A percentile compares a stretch with the other conserved stretches of the same genome.
Evolutionary conservation across 2,797 vertebrate genomes (phyloP).

Genomic region (Urophycis tenuis): DNA sequence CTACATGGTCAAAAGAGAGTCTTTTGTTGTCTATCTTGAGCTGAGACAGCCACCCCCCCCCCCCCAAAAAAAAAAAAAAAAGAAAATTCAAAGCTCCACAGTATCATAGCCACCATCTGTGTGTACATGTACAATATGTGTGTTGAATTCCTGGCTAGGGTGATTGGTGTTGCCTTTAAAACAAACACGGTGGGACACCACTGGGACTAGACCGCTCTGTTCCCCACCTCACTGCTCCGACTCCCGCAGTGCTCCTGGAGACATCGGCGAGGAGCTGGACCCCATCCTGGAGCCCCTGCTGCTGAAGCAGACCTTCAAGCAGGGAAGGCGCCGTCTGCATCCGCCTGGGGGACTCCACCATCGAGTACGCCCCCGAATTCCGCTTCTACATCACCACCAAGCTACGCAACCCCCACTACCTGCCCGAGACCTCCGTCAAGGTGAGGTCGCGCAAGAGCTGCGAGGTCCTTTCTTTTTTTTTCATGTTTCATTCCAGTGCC

Average conservation of each 20-base stretch:
- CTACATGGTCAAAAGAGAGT: too few species aligned
- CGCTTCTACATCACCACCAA: constrained; percentile 89
- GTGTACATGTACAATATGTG: neutral
- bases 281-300: constrained; percentile 84
- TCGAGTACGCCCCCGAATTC: constrained; percentile 81
- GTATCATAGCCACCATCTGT: neutral
- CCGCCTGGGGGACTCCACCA: constrained; percentile 79
- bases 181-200: too few species aligned
- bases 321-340: constrained; percentile 77
- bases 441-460: constrained; percentile 43
- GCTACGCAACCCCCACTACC: constrained; percentile 84
- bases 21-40: too few species aligned
- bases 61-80: too few species aligned
- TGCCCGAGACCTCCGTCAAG: constrained; percentile 85
- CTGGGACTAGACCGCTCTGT: neutral
- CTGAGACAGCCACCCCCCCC: too few species aligned
- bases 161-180: neutral
- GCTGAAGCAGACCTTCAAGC: constrained; percentile 86
- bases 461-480: neutral
- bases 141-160: neutral
- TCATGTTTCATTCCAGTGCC: constrained; percentile 23
- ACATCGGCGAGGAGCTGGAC: constrained; percentile 83
- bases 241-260: constrained; percentile 78
- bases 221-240: neutral
- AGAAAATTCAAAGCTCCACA: too few species aligned